Evolutionary conservation across 2,113 vertebrate species (phyloP), one percentile per base, ranked within the genome.

Genomic region (Paracanthobrama guichenoti): DNA sequence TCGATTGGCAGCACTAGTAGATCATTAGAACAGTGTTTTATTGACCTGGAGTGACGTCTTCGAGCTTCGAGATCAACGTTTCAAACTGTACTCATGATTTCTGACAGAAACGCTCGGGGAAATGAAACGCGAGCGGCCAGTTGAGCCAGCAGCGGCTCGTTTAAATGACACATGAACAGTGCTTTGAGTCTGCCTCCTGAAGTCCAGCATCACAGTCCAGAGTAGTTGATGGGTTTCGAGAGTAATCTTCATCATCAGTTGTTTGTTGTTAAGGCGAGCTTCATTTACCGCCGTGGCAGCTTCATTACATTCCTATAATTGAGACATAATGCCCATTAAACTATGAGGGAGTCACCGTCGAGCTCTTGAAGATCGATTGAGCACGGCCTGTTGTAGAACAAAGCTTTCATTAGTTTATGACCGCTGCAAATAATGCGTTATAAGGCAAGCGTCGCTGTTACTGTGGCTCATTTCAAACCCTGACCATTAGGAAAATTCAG

Each of bases 241-340:
- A 77, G 35, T 0, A 35, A 35, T 39, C 35, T 39, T 39, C 39
- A 39, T 39, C 39, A 7, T 39, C 39, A 39, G 53, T 78, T 9
- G 31, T 42, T 78, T 78, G 55, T 18, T 42, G 35, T 78, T 60
- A 31, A n/a, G 12, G 31, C 6, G 12, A 59, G 76, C 76, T 44
- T 78, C 55, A 78, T 78, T 60, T 42, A 60, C 31, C 31, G 55
- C 10, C 12, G 18, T 35, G 31, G 28, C 28, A 73, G 18, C n/a
- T 39, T 83, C 42, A 86, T 75, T 71, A 71, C 60, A 59, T 9
- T 55, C 8, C 0, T 10, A 13, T 62, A 67, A 75, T 67, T 67
- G 59, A 75, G 48, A 79, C 12, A 20, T 67, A 75, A 87, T 81
- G 77, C 8, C 69, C n/a, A 35, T 80, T 78, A 83, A 57, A 3